These are phyloP conservation scores for Lordiphosa clarofinis DNA, from an alignment of 1,140 invertebrate species.

Conservation along the genomic window DNA sequence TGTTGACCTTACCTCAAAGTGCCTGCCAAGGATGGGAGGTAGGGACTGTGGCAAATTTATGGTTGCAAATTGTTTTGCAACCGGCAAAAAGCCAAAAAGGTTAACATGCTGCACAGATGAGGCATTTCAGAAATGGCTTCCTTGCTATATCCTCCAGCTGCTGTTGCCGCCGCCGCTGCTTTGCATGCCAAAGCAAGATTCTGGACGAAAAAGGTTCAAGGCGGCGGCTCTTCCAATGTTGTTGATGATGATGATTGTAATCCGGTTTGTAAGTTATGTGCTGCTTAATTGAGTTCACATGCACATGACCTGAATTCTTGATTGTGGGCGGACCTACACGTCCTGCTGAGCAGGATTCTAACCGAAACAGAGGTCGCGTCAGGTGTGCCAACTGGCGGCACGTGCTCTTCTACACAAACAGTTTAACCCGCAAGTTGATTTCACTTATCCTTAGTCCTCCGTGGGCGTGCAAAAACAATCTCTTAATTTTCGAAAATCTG, in stretches of 20 bases:
- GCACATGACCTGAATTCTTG: constrained; percentile 79
- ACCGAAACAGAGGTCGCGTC: constrained; percentile 46
- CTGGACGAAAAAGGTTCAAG: constrained; percentile 36
- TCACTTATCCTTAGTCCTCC: constrained; percentile 62
- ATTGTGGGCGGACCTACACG: constrained; percentile 38
- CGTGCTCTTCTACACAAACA: constrained; percentile 44
- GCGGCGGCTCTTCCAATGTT: constrained; percentile 26
- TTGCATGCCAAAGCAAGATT: constrained; percentile 56
- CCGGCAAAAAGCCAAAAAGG: constrained; percentile 52
- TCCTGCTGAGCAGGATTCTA: constrained; percentile 31
- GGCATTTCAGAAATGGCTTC: constrained; percentile 15
- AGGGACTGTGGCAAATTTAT: constrained; percentile 64
- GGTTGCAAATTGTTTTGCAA: constrained; percentile 78
- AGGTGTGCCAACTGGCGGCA: constrained; percentile 66
- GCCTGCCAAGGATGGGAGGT: neutral
- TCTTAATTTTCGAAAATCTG: constrained; percentile 79
- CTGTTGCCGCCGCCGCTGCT: constrained; percentile 45
- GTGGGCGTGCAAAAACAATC: constrained; percentile 55
- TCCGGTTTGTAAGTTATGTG: constrained; percentile 80
- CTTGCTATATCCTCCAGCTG: neutral
- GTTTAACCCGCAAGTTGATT: constrained; percentile 75
- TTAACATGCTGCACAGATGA: constrained; percentile 58
- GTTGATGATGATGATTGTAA: constrained; percentile 79
- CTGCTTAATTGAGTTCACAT: constrained; percentile 79
- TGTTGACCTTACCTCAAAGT: constrained; percentile 72